These are phyloP conservation scores for Luperina testacea DNA, from an alignment of 2,888 invertebrate species.

Conservation along the genomic window DNA sequence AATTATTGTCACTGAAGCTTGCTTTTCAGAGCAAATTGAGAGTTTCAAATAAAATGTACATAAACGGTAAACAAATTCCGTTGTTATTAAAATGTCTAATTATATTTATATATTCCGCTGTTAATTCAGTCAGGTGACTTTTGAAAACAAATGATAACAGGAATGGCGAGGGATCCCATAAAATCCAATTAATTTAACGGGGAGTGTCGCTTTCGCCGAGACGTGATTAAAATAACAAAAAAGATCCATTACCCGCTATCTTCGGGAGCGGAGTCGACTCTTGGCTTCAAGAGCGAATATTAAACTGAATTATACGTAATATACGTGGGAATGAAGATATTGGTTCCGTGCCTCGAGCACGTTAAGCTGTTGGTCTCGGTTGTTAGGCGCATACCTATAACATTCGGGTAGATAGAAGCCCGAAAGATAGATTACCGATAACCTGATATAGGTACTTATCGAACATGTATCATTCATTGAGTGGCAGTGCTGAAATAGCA, in stretches of 20 bases:
- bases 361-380: slow-evolving; percentile 9
- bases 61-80: slow-evolving; percentile 36
- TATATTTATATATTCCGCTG: slow-evolving; percentile 48
- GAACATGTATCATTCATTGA: neutral
- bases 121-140: slow-evolving; percentile 65
- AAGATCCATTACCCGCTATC: slow-evolving; percentile 70
- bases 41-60: slow-evolving; percentile 20
- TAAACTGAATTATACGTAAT: slow-evolving; percentile 37
- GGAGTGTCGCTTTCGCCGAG: slow-evolving; percentile 67
- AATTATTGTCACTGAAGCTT: slow-evolving; percentile 29
- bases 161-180: slow-evolving; percentile 76
- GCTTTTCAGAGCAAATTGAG: slow-evolving; percentile 25
- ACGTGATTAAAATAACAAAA: slow-evolving; percentile 80
- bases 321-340: slow-evolving; percentile 7
- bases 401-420: neutral
- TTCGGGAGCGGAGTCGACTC: slow-evolving; percentile 44
- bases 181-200: slow-evolving; percentile 83
- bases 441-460: neutral
- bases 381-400: slow-evolving; percentile 2
- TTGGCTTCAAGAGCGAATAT: slow-evolving; percentile 35
- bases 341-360: slow-evolving; percentile 28
- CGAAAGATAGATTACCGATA: slow-evolving; percentile 14
- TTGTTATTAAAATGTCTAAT: slow-evolving; percentile 59
- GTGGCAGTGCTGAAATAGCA: neutral
- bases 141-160: slow-evolving; percentile 72